These are phyloP conservation scores for Rhea pennata DNA, from an alignment of 2,113 vertebrate genomes.

Conservation along the genomic window DNA sequence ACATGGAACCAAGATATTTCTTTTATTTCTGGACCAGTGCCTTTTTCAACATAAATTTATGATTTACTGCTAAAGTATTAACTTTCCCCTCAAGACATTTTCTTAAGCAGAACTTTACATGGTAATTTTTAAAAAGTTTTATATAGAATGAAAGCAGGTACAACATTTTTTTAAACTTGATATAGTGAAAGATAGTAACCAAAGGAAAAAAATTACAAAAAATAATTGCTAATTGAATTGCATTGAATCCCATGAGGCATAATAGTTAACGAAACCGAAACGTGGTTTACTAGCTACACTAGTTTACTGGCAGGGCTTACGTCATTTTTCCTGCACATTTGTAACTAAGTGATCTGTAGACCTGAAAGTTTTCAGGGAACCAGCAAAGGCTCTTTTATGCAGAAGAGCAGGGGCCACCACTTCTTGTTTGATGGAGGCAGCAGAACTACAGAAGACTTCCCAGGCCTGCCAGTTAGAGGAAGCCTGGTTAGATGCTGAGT, in stretches of 20 bases:
- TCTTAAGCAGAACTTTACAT: neutral
- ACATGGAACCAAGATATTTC: neutral
- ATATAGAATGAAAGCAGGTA: neutral
- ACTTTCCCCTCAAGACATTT: neutral
- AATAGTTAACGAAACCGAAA: neutral
- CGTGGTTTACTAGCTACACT: neutral
- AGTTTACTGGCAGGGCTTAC: neutral
- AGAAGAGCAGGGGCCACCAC: neutral
- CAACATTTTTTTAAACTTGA: neutral
- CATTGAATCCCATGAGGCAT: neutral
- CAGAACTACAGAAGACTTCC: neutral
- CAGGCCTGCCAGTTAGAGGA: neutral
- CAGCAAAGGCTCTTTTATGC: neutral
- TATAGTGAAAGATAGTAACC: neutral
- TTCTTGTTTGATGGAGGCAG: neutral
- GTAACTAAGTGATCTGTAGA: neutral
- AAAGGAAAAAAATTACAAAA: neutral
- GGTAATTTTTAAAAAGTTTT: neutral
- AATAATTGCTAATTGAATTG: neutral
- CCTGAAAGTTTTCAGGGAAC: neutral
- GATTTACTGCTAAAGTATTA: neutral
- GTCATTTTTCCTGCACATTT: neutral
- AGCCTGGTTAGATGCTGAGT: neutral
- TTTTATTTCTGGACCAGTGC: neutral
- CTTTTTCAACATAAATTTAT: neutral